phyloP scores from a whole-genome alignment of 1,140 invertebrate genomes.

The Babylonia areolata region DNA sequence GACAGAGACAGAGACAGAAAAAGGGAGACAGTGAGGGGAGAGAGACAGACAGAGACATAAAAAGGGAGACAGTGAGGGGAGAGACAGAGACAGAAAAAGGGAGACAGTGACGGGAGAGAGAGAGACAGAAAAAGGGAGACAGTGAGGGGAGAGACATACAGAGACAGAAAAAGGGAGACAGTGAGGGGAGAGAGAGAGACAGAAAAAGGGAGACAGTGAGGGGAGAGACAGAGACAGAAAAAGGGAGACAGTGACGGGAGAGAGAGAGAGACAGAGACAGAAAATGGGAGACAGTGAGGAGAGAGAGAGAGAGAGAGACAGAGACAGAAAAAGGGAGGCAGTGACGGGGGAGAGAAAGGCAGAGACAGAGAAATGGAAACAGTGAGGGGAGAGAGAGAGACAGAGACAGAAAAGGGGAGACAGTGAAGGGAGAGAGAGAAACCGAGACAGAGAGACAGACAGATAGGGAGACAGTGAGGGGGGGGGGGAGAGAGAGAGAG shows the following conservation, averaged over 20 bases:
- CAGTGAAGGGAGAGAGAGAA: background rate
- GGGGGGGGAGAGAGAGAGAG: background rate
- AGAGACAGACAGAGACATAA: too few relatives aligned
- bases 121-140: background rate
- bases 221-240: background rate
- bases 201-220: background rate
- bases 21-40: too few relatives aligned
- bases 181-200: background rate
- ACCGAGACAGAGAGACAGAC: background rate
- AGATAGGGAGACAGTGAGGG: background rate
- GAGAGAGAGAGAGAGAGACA: background rate
- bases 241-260: background rate
- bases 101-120: background rate
- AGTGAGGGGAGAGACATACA: background rate
- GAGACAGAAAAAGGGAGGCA: background rate
- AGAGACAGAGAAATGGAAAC: too few relatives aligned
- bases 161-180: conserved; percentile 5
- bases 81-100: background rate
- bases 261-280: conserved; percentile 19
- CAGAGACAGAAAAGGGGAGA: background rate
- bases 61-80: background rate
- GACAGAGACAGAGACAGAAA: too few relatives aligned
- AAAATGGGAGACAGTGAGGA: background rate
- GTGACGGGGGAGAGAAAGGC: background rate
- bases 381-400: background rate